Evolutionary conservation across 2,888 invertebrate genomes (phyloP), one percentile per base, ranked within the genome.

Genomic region (Coelogynopora nodosa): DNA sequence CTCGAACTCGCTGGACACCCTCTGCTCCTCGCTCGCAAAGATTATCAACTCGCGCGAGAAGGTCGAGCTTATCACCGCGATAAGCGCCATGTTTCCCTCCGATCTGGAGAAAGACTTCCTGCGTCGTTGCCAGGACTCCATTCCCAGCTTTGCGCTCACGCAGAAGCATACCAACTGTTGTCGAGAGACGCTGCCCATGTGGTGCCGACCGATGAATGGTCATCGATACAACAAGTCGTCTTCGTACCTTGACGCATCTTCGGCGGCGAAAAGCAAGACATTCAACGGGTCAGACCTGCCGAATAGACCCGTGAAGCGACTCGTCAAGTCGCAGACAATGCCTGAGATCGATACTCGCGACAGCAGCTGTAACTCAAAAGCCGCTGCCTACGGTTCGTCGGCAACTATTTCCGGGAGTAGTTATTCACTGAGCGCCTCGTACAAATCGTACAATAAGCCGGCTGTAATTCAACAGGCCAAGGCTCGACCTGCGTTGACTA

Each of bases 1-100:
- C 28, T 67, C 67, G 28, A 26, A 85, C 28, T 85, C 85, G 5
- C 27, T 85, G 29, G 85, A 85, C 31, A 67, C 28, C 18, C 26
- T 85, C 26, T 85, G 85, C 67, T 67, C 67, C 30, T 67, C 74
- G 0, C 26, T 85, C n/a, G 26, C 67, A 27, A 85, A 85, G 67
- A 85, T 85, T 28, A 85, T 85, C 30, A 85, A 74, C 27, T 13
- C 74, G 74, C 74, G 5, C 2, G 74, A 74, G 23, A 74, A 26
- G 23, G 23, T 74, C 18, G 18, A 74, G 74, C 74, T 74, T 5
- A 74, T 74, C 23, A 26, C 2, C 23, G 23, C 27, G 74, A 74
- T 74, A 13, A 23, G 74, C 23, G 23, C 2, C 5, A 74, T 74
- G 74, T 74, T 74, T 23, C 5, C 74, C 74, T 5, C 5, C 10